Evolutionary conservation across 1,140 invertebrate genomes (phyloP).

Genomic region (Dufourea novaeangliae): DNA sequence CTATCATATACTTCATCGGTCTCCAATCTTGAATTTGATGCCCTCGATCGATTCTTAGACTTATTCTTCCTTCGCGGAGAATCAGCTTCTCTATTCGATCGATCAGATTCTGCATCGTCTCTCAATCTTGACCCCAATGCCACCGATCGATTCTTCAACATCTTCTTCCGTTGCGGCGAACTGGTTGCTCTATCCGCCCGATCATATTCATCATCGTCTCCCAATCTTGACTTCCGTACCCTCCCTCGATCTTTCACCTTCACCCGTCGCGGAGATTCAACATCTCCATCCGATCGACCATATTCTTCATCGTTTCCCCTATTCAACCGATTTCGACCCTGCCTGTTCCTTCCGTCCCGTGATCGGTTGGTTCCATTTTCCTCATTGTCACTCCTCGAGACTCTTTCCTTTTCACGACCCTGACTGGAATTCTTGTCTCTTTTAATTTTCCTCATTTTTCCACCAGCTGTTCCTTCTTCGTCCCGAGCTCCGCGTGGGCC

Average conservation of each 20-base stretch:
- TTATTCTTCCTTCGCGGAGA: not conserved
- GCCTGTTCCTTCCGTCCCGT: not conserved
- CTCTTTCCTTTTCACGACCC: not conserved
- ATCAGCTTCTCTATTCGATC: not conserved
- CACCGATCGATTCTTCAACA: not conserved
- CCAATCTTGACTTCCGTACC: not conserved
- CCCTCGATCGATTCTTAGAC: not conserved
- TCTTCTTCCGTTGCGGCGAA: no score
- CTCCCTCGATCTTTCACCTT: not conserved
- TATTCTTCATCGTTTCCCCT: not conserved
- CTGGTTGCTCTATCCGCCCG: not conserved
- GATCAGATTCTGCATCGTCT: not conserved
- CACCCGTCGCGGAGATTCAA: not conserved
- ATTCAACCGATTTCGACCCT: not conserved
- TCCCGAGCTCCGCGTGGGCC: constrained; percentile 25
- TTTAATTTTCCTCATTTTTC: constrained; percentile 49
- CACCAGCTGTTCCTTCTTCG: constrained; percentile 33
- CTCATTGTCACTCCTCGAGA: not conserved
- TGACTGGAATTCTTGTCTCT: not conserved
- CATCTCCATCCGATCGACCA: not conserved
- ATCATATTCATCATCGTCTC: not conserved
- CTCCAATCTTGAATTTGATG: not conserved
- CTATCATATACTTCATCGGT: not conserved
- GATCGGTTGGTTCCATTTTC: not conserved
- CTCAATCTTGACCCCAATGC: not conserved